These are phyloP conservation scores for Pseudomyrmex flavicornis DNA, from an alignment of 1,140 invertebrate genomes.

Conservation along the genomic window DNA sequence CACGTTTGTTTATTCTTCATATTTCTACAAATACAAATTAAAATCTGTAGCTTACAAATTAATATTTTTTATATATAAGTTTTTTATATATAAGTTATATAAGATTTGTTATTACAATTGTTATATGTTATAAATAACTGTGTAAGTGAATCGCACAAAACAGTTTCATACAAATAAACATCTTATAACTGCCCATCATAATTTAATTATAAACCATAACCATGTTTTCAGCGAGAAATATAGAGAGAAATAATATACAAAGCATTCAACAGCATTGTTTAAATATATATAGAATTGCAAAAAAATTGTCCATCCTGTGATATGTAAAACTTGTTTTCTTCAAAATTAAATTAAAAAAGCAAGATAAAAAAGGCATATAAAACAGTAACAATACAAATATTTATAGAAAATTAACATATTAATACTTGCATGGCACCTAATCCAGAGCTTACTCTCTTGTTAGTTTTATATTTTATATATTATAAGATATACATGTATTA, in stretches of 20 bases:
- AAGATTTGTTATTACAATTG: constrained; percentile 31
- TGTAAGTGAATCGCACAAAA: constrained; percentile 52
- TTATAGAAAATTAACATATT: constrained; percentile 33
- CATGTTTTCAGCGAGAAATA: too few relatives aligned
- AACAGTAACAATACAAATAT: constrained; percentile 10
- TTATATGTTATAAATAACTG: constrained; percentile 10
- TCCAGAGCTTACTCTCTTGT: constrained; percentile 1
- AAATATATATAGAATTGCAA: background rate
- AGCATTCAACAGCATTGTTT: background rate
- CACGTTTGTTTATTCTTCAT: constrained; percentile 58
- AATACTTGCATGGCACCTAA: constrained; percentile 35
- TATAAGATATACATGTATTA: background rate
- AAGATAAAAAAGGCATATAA: background rate
- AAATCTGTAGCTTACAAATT: constrained; percentile 41
- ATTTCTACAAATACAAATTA: constrained; percentile 58
- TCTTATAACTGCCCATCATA: constrained; percentile 18
- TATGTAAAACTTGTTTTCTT: constrained; percentile 12
- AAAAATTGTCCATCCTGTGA: background rate
- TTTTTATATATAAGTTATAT: constrained; percentile 13
- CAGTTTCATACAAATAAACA: constrained; percentile 26
- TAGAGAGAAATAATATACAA: background rate
- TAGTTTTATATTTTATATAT: background rate
- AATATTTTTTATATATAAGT: constrained; percentile 19
- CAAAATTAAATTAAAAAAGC: constrained; percentile 3
- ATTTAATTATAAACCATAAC: constrained; percentile 29